Base-by-base conservation (phyloP, 2,797 vertebrate genomes). In the Molothrus ater region DNA sequence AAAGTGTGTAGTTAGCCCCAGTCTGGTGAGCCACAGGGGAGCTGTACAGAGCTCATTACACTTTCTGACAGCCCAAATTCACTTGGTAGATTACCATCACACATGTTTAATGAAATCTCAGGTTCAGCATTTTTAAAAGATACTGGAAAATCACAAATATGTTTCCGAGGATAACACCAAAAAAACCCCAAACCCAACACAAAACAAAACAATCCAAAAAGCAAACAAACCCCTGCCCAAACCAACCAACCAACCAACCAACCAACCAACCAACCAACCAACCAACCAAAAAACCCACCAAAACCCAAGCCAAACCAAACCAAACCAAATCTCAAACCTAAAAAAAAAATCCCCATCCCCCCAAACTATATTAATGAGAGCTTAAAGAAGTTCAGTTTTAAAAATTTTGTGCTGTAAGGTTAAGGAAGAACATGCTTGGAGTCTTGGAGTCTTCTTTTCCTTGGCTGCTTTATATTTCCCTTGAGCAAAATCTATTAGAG, bases 1-100 rank as follows among this genome's bases (percentile, higher is more conserved):
- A 54, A 95, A 56, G 28, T 26, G 26, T 71, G 36, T 47, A 38
- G n/a, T 38, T 70, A 73, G 24, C 9, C n/a, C 15, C 40, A 43
- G 17, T 20, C 66, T 80, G 8, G 11, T 12, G n/a, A 78, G 71
- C 40, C 71, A 90, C 45, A 71, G 28, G 4, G 22, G 42, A 69
- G 20, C 21, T 0, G 0, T 53, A 38, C 29, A 83, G 66, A 80
- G 38, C 34, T 76, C 12, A 1, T 57, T 57, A 51, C 11, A 68
- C 31, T 11, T 86, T 76, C 74, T 71, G 51, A 71, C 50, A 76
- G 20, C 26, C 32, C 16, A 6, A 56, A 68, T 64, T 53, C 29
- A 28, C 43, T 60, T 50, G 47, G 12, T 53, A 42, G 21, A 42
- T 34, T 54, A 32, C 8, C 15, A 53, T 24, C 1, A 0, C 20